A percentile compares a stretch with the other conserved stretches of the same genome.
phyloP scores from a whole-genome alignment of 2,113 vertebrate genomes.

The Odobenus rosmarus region DNA sequence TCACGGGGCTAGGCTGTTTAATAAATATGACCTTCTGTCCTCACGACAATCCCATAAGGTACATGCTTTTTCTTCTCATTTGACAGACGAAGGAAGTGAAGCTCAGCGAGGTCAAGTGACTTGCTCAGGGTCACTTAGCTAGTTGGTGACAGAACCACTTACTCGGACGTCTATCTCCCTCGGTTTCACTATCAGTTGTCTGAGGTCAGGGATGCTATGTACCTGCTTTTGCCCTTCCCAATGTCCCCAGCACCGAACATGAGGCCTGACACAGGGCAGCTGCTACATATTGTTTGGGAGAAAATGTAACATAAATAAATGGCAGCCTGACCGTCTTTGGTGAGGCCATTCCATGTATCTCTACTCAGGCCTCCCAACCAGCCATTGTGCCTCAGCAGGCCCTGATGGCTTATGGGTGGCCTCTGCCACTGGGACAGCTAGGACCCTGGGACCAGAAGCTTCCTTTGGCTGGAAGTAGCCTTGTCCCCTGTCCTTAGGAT shows the following conservation, averaged over 20 bases:
- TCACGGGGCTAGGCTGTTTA: background rate
- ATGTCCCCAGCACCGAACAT: background rate
- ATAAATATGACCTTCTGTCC: background rate
- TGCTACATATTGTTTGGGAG: background rate
- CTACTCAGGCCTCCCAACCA: background rate
- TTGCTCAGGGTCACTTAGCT: background rate
- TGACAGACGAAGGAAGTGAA: background rate
- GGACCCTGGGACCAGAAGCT: background rate
- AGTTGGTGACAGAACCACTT: background rate
- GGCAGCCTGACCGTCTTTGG: background rate
- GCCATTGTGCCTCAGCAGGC: background rate
- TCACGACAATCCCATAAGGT: background rate
- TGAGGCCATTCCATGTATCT: background rate
- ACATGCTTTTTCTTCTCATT: background rate
- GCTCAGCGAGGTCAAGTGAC: background rate
- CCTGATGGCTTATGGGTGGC: background rate
- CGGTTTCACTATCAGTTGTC: background rate
- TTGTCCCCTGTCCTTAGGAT: background rate
- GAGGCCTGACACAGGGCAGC: background rate
- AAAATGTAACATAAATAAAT: background rate
- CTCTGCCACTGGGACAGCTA: background rate
- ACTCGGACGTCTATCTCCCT: background rate
- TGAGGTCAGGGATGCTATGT: fast-evolving
- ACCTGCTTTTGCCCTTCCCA: background rate
- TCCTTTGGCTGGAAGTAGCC: background rate